phyloP scores from a whole-genome alignment of 2,888 invertebrate species.

The Glaucopsyche alexis region DNA sequence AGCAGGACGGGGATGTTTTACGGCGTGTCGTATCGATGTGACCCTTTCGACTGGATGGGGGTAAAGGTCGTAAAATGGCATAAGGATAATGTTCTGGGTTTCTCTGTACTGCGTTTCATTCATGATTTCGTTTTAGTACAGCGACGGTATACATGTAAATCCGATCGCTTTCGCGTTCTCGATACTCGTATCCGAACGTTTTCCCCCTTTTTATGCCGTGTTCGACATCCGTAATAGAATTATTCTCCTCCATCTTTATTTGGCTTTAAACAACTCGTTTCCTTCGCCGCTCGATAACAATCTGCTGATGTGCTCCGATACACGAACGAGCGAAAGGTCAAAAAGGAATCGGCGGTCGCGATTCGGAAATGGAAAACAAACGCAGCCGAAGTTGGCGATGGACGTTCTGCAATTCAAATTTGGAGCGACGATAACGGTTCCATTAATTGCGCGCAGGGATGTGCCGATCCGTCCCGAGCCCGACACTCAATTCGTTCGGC shows the following conservation, averaged over 20 bases:
- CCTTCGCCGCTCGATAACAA: constrained; percentile 33
- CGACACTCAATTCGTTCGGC: constrained; percentile 75
- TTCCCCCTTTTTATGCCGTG: constrained; percentile 63
- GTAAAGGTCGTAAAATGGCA: constrained; percentile 80
- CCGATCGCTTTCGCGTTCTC: constrained; percentile 72
- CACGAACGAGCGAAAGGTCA: constrained; percentile 27
- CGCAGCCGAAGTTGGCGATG: background rate
- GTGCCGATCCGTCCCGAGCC: constrained; percentile 55
- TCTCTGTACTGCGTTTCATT: constrained; percentile 78
- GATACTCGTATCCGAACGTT: constrained; percentile 63
- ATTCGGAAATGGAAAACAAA: constrained; percentile 32
- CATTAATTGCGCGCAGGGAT: constrained; percentile 68
- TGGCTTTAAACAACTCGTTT: constrained; percentile 41
- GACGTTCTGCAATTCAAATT: constrained; percentile 60
- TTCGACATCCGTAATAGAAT: constrained; percentile 71
- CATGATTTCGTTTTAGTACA: constrained; percentile 79
- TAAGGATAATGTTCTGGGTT: constrained; percentile 80
- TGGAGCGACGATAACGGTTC: constrained; percentile 59
- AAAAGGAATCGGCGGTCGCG: constrained; percentile 32
- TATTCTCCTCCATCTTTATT: constrained; percentile 44
- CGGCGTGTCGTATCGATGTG: constrained; percentile 73
- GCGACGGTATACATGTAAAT: constrained; percentile 76
- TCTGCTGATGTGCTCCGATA: background rate
- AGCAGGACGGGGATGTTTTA: constrained; percentile 62
- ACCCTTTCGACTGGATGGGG: constrained; percentile 78